Percentiles rank a stretch among this genome's conserved stretches.
Evolutionary conservation across 2,888 invertebrate species (phyloP).

Genomic region (Leistus spinibarbis): DNA sequence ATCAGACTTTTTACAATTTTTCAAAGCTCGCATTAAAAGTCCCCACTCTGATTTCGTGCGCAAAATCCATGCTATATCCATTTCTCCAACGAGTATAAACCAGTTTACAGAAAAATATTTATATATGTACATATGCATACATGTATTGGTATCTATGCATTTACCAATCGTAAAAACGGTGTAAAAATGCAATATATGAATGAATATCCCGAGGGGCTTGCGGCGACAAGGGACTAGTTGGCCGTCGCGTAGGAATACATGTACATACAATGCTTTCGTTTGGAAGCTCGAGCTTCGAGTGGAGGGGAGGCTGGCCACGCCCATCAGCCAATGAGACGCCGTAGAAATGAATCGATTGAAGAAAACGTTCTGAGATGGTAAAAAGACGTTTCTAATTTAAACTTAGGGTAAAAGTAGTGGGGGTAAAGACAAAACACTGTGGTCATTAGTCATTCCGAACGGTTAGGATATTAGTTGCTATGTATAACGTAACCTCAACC

Average conservation of each 20-base stretch:
- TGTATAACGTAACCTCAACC: slow-evolving; percentile 56
- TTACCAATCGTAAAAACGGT: slow-evolving; percentile 32
- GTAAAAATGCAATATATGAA: slow-evolving; percentile 42
- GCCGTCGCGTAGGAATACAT: slow-evolving; percentile 47
- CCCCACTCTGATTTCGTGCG: slow-evolving; percentile 21
- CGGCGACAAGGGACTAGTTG: slow-evolving; percentile 41
- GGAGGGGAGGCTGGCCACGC: slow-evolving; percentile 51
- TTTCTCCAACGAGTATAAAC: too few relatives aligned
- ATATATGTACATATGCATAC: slow-evolving; percentile 1
- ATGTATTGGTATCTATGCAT: slow-evolving; percentile 23
- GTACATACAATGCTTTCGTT: slow-evolving; percentile 37
- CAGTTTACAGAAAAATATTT: too few relatives aligned
- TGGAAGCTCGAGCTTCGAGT: background rate
- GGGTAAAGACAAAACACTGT: slow-evolving; percentile 54
- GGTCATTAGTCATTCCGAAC: slow-evolving; percentile 58
- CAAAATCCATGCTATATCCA: background rate
- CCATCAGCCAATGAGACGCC: slow-evolving; percentile 54
- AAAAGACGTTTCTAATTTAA: slow-evolving; percentile 58
- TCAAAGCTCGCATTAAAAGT: slow-evolving; percentile 15
- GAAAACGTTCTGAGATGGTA: slow-evolving; percentile 59
- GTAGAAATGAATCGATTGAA: slow-evolving; percentile 55
- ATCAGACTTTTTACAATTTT: slow-evolving; percentile 32
- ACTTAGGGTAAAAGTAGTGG: slow-evolving; percentile 47
- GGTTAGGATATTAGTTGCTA: slow-evolving; percentile 57
- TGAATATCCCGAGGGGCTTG: slow-evolving; percentile 44